A percentile compares a stretch with the other conserved stretches of the same genome.
Conservation (phyloP, 2,888 invertebrate genomes). For the Electrophaes corylata region DNA sequence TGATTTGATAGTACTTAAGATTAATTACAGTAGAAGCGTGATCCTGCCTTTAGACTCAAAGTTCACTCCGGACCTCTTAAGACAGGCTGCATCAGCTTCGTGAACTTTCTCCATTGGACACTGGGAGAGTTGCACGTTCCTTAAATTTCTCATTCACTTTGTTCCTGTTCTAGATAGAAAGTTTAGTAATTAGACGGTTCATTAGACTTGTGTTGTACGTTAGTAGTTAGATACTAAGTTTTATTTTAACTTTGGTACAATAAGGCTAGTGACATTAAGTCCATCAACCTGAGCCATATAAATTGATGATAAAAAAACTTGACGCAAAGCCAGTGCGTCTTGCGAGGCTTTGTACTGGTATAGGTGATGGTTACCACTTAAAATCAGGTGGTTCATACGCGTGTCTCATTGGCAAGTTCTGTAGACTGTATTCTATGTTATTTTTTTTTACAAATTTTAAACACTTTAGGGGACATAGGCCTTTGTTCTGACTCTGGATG, state of each 20-base stretch:
- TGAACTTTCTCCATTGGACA: conserved; percentile 21
- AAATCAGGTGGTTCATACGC: too few relatives aligned
- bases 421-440: too few relatives aligned
- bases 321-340: too few relatives aligned
- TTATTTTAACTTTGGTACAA: conserved; percentile 2
- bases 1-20: too few relatives aligned
- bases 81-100: conserved; percentile 11
- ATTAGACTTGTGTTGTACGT: conserved; percentile 36
- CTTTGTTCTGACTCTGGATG: too few relatives aligned
- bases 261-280: conserved; percentile 10
- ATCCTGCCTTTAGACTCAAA: not conserved
- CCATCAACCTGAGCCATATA: too few relatives aligned
- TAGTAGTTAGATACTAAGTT: not conserved
- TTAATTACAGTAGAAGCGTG: not conserved
- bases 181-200: conserved; percentile 56
- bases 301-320: too few relatives aligned
- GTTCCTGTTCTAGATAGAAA: conserved; percentile 55
- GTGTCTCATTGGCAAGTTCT: too few relatives aligned
- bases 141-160: conserved; percentile 50
- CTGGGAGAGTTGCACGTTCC: conserved; percentile 38
- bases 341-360: too few relatives aligned
- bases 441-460: too few relatives aligned
- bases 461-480: too few relatives aligned
- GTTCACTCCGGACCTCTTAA: not conserved
- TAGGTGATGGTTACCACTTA: too few relatives aligned